These are phyloP conservation scores for Lutjanus campechanus DNA, from an alignment of 2,797 vertebrate species.

Conservation along the genomic window DNA sequence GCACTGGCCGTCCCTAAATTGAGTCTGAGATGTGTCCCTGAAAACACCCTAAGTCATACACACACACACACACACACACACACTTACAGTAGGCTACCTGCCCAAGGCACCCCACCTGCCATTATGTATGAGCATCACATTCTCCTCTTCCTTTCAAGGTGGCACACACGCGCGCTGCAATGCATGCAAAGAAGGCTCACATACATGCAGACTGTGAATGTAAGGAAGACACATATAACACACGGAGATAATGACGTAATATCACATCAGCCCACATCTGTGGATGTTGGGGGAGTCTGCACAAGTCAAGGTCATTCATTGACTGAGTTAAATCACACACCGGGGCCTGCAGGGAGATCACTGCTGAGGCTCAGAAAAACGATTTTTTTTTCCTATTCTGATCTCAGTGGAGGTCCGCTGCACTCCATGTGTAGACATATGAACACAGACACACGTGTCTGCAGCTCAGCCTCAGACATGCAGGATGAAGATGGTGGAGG, in stretches of 20 bases:
- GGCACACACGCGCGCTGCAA: constrained; percentile 25
- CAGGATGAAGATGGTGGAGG: background rate
- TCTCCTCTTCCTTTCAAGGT: constrained; percentile 33
- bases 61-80: constrained; percentile 14
- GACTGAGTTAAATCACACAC: constrained; percentile 56
- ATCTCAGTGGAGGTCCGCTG: constrained; percentile 5
- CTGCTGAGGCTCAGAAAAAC: too few relatives aligned
- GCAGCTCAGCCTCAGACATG: constrained; percentile 37
- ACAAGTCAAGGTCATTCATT: constrained; percentile 83
- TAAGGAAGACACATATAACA: constrained; percentile 43
- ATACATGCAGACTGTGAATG: constrained; percentile 19
- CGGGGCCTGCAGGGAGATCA: background rate
- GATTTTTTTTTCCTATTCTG: background rate
- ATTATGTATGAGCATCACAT: constrained; percentile 35
- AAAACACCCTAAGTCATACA: background rate
- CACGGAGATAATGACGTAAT: constrained; percentile 66
- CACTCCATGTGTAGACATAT: constrained; percentile 32
- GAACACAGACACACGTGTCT: constrained; percentile 66
- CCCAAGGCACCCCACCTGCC: constrained; percentile 24
- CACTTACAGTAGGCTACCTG: constrained; percentile 20
- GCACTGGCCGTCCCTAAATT: too few relatives aligned
- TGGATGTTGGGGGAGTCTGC: constrained; percentile 45
- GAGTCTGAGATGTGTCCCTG: too few relatives aligned
- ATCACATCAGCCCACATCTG: constrained; percentile 74
- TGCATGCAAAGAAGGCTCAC: constrained; percentile 20